A percentile compares a stretch with the other conserved stretches of the same genome.
Conservation (phyloP, 2,888 invertebrate species). For the Graphium colonna region DNA sequence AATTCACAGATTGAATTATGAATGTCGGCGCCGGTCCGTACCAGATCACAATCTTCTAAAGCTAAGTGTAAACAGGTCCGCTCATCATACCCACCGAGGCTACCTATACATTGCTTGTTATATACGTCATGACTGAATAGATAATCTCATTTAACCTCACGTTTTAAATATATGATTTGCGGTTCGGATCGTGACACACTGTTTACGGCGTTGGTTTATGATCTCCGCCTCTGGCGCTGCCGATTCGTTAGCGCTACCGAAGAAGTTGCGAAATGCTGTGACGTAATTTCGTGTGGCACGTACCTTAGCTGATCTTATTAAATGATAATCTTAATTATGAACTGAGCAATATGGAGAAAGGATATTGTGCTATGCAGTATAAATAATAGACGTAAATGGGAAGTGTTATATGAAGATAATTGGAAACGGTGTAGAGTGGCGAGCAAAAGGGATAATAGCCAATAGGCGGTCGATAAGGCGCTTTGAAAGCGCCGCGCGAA, state of each 20-base stretch:
- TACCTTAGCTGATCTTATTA: not conserved
- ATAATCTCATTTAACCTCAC: slow-evolving; percentile 30
- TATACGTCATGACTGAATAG: slow-evolving; percentile 44
- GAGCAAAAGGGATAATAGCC: slow-evolving; percentile 13
- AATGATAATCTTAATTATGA: not conserved
- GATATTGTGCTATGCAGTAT: too few relatives aligned
- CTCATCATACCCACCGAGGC: slow-evolving; percentile 49
- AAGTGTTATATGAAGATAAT: not conserved
- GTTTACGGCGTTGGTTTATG: slow-evolving; percentile 18
- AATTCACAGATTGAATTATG: slow-evolving; percentile 73
- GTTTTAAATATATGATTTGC: slow-evolving; percentile 25
- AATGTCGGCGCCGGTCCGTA: slow-evolving; percentile 59
- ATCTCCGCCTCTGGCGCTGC: slow-evolving; percentile 4
- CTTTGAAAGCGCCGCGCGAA: slow-evolving; percentile 43
- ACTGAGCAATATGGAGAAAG: not conserved
- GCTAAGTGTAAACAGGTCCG: slow-evolving; percentile 56
- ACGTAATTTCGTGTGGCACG: not conserved
- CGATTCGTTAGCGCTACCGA: slow-evolving; percentile 17
- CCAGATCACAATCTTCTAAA: slow-evolving; percentile 65
- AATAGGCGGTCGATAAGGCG: slow-evolving; percentile 24
- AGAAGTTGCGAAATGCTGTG: slow-evolving; percentile 4
- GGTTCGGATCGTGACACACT: slow-evolving; percentile 19
- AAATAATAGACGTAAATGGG: too few relatives aligned
- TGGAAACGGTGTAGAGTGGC: slow-evolving; percentile 1
- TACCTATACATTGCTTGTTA: slow-evolving; percentile 39